Percentiles rank a stretch among this genome's conserved stretches.
These are phyloP conservation scores for Heteractis magnifica DNA, from an alignment of 92 coral and sea anemone species.

Conservation along the genomic window DNA sequence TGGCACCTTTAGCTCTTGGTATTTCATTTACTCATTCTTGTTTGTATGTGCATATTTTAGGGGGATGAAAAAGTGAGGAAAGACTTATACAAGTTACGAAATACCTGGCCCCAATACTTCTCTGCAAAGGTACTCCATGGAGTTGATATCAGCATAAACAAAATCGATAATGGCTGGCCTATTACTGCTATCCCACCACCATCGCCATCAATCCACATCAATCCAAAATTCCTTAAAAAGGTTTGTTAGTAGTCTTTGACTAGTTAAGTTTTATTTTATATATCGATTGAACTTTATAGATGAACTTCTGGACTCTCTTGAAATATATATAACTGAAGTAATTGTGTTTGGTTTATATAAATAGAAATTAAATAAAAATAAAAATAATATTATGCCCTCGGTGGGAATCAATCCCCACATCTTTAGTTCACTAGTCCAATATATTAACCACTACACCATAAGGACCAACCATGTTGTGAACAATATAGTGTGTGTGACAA, in stretches of 20 bases:
- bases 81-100: constrained; percentile 87
- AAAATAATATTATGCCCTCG: no score
- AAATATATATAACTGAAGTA: no score
- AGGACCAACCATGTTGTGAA: no score
- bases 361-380: no score
- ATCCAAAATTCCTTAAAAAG: constrained; percentile 93
- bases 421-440: no score
- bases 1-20: not conserved
- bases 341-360: no score
- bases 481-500: no score
- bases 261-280: no score
- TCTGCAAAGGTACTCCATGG: constrained; percentile 80
- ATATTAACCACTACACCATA: no score
- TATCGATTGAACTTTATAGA: no score
- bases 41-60: constrained; percentile 34
- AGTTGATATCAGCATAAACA: constrained; percentile 78
- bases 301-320: no score
- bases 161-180: constrained; percentile 95
- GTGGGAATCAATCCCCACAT: no score
- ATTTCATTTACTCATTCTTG: not conserved
- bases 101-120: constrained; percentile 94
- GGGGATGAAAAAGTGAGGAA: constrained; percentile 91
- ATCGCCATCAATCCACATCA: constrained; percentile 93
- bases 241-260: constrained; percentile 16
- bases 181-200: constrained; percentile 83